Conservation (phyloP, 2,113 vertebrate species). For the Phocoena phocoena region DNA sequence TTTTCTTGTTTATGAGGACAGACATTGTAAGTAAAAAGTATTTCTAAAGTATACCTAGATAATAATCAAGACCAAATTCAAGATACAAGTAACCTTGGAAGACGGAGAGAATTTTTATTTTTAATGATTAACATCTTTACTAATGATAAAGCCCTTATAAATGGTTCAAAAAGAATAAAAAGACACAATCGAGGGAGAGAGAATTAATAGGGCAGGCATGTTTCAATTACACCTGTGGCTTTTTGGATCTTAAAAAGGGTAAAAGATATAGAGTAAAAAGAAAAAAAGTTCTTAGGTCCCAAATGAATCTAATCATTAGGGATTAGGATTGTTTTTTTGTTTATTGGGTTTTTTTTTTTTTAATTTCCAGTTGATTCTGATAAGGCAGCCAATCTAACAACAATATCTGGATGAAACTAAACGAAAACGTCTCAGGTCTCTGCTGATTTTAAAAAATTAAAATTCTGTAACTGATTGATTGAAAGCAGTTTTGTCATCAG, state of each 20-base stretch:
- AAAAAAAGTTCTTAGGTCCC: neutral
- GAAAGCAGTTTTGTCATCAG: neutral
- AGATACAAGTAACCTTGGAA: neutral
- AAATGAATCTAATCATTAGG: too few species aligned
- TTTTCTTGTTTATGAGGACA: rapidly evolving
- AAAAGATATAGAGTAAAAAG: neutral
- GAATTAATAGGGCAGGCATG: neutral
- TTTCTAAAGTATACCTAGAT: neutral
- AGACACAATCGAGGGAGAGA: neutral
- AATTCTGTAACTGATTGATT: neutral
- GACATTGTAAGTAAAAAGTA: neutral
- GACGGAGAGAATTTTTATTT: too few species aligned
- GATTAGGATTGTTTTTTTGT: too few species aligned
- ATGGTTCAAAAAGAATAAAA: too few species aligned
- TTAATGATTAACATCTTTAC: too few species aligned
- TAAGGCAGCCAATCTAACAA: neutral
- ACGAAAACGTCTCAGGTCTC: neutral
- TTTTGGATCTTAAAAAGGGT: neutral
- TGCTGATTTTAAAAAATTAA: too few species aligned
- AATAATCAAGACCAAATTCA: neutral
- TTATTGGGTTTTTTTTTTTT: neutral
- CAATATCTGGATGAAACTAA: neutral
- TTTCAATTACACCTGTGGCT: neutral
- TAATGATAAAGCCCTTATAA: too few species aligned
- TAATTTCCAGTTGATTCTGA: neutral